Conservation (phyloP, 2,888 invertebrate genomes). For the Oscheius sp. region DNA sequence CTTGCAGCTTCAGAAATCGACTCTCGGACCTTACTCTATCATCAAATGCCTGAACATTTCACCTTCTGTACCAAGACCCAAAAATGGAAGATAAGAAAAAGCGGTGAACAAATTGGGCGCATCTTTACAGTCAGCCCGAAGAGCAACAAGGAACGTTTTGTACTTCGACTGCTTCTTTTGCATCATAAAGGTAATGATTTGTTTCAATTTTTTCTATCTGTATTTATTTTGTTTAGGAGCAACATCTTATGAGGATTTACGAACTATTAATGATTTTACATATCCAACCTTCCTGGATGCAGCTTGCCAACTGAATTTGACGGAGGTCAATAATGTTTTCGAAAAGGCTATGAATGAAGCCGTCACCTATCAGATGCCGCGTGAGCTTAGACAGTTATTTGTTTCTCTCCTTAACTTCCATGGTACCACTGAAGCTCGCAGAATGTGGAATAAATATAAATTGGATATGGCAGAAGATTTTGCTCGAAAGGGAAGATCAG, state of each 20-base stretch:
- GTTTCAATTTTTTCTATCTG: too few species aligned
- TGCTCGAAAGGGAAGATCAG: background rate
- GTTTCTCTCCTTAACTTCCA: constrained; percentile 11
- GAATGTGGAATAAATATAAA: constrained; percentile 25
- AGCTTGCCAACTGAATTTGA: background rate
- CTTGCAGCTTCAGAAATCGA: background rate
- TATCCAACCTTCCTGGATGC: background rate
- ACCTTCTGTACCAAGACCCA: constrained; percentile 1
- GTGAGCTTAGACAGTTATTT: constrained; percentile 30
- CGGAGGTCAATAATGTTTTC: background rate
- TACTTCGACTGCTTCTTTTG: too few species aligned
- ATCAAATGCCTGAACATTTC: background rate
- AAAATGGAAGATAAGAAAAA: too few species aligned
- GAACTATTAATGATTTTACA: background rate
- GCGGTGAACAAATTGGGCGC: too few species aligned
- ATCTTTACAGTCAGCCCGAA: too few species aligned
- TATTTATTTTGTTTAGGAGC: background rate
- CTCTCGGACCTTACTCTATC: background rate
- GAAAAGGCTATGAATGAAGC: constrained; percentile 12
- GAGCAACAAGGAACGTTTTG: too few species aligned
- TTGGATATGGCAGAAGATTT: constrained; percentile 15
- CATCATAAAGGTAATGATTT: too few species aligned
- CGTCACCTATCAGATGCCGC: constrained; percentile 26
- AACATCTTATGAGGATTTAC: background rate
- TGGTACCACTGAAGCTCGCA: background rate